Evolutionary conservation across 37 sponge, comb jelly and placozoan species (phyloP).

Genomic region (Chondrilla cf. caribensis): DNA sequence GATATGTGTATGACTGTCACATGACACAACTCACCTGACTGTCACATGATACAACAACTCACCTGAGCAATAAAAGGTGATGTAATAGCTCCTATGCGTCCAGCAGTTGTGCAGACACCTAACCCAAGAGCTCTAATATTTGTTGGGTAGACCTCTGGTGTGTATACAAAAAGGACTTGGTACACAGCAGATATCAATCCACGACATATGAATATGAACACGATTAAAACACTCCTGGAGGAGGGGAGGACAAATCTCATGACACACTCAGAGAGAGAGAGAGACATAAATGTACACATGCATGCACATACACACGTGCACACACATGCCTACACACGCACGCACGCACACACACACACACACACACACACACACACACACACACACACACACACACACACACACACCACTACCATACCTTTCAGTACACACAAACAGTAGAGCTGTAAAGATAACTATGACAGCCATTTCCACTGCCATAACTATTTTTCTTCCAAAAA

Average conservation of each 20-base stretch:
- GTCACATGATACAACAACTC: no score
- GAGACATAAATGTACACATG: not conserved
- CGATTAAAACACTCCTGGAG: conserved; percentile 34
- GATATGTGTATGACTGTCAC: no score
- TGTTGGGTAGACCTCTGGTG: conserved; percentile 81
- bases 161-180: conserved; percentile 80
- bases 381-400: conserved; percentile 1
- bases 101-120: conserved; percentile 37
- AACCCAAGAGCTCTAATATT: conserved; percentile 53
- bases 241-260: not conserved
- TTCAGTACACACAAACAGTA: conserved; percentile 63
- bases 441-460: conserved; percentile 45
- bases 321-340: conserved; percentile 2
- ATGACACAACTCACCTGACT: no score
- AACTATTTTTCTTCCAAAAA: conserved; percentile 75
- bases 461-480: conserved; percentile 60
- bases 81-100: conserved; percentile 66
- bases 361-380: conserved; percentile 14
- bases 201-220: conserved; percentile 64
- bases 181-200: conserved; percentile 65
- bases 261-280: not conserved
- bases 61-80: conserved; percentile 75
- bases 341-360: not conserved
- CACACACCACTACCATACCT: conserved; percentile 26
- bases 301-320: not conserved